Evolutionary conservation across 2,797 vertebrate genomes (phyloP).

Genomic region (Lutra lutra): DNA sequence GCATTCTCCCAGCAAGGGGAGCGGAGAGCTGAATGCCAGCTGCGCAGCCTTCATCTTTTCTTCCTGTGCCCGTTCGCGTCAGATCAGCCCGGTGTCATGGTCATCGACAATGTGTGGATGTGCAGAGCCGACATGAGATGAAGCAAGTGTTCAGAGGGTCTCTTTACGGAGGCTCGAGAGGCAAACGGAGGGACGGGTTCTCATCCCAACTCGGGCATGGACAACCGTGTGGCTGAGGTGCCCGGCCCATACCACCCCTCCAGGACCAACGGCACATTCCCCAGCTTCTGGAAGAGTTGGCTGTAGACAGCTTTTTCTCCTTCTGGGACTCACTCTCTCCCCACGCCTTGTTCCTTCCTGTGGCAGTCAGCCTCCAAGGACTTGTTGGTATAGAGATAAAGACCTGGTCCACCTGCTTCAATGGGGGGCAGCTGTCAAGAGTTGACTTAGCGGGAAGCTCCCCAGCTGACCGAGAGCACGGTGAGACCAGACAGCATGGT

Average conservation of each 20-base stretch:
- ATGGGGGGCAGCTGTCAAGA: neutral
- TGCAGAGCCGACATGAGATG: neutral
- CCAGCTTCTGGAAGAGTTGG: neutral
- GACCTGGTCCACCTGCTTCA: neutral
- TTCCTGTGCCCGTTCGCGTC: rapidly evolving
- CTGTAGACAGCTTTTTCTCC: neutral
- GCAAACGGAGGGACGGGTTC: rapidly evolving
- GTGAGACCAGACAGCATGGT: neutral
- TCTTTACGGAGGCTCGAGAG: neutral
- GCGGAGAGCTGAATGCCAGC: neutral
- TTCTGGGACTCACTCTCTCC: no score
- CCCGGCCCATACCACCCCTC: rapidly evolving
- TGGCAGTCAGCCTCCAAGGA: neutral
- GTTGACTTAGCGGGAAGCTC: neutral
- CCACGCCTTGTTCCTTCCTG: neutral
- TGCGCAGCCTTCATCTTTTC: neutral
- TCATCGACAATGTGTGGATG: rapidly evolving
- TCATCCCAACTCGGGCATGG: neutral
- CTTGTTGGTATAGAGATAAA: rapidly evolving
- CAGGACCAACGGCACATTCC: rapidly evolving
- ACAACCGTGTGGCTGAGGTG: rapidly evolving
- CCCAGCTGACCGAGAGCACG: rapidly evolving
- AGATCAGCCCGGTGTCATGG: rapidly evolving
- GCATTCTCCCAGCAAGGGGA: neutral
- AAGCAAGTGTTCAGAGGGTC: neutral